These are phyloP conservation scores for Hippocampus barbouri DNA, from an alignment of 2,113 vertebrate species.

Conservation along the genomic window DNA sequence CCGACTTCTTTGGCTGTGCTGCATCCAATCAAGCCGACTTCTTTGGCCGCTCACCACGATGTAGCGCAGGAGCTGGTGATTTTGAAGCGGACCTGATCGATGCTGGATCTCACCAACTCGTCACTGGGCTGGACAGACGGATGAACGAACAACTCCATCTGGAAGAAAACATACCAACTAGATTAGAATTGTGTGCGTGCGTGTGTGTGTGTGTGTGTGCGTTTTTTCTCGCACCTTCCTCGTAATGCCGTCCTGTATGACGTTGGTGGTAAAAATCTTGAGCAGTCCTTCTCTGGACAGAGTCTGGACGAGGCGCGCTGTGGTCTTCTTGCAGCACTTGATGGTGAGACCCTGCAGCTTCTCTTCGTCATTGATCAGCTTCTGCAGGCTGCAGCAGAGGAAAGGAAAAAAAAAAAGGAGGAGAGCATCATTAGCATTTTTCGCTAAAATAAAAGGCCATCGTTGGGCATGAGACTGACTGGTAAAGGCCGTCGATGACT, in stretches of 20 bases:
- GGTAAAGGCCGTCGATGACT: constrained; percentile 86
- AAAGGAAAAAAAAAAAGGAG: too few species aligned
- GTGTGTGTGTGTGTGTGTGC: too few species aligned
- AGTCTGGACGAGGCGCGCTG: constrained; percentile 79
- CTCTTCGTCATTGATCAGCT: constrained; percentile 89
- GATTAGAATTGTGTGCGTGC: background rate
- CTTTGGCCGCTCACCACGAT: constrained; percentile 51
- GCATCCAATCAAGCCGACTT: background rate
- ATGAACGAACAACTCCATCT: constrained; percentile 91
- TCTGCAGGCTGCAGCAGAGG: constrained; percentile 79
- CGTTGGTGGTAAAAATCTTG: constrained; percentile 82
- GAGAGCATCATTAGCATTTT: background rate
- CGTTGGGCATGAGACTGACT: constrained; percentile 69
- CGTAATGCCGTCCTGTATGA: constrained; percentile 89
- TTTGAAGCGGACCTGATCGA: constrained; percentile 90
- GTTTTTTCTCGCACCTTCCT: constrained; percentile 76
- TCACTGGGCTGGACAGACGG: constrained; percentile 85
- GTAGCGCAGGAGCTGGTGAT: constrained; percentile 82
- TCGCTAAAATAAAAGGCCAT: background rate
- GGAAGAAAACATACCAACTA: background rate
- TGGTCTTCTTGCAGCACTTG: constrained; percentile 93
- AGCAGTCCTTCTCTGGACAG: constrained; percentile 84
- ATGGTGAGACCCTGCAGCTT: constrained; percentile 82
- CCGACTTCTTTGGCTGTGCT: background rate
- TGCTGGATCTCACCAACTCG: constrained; percentile 80